Percentiles rank a stretch among this genome's conserved stretches.
Evolutionary conservation across 2,797 vertebrate species (phyloP).

Genomic region (Hippopotamyrus pictus): DNA sequence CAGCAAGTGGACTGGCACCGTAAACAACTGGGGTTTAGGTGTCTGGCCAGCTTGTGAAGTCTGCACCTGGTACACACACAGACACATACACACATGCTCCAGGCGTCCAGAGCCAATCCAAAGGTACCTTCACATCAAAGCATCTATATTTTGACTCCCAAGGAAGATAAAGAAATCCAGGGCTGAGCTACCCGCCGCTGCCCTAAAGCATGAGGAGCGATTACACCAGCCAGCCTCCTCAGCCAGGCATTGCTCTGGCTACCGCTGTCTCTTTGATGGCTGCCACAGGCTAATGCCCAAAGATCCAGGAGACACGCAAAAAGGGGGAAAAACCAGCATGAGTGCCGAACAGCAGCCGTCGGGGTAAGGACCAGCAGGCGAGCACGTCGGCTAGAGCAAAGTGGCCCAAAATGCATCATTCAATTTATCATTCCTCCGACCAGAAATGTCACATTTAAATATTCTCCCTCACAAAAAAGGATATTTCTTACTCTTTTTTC

Average conservation of each 20-base stretch:
- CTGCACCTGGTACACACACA: background rate
- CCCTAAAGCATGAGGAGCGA: conserved; percentile 36
- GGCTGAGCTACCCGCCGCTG: conserved; percentile 17
- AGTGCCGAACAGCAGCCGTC: background rate
- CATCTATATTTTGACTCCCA: background rate
- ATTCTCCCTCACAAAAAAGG: background rate
- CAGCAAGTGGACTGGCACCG: background rate
- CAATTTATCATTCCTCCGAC: background rate
- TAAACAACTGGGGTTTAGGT: background rate
- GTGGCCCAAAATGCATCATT: background rate
- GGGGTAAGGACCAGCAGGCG: background rate
- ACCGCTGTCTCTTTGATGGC: background rate
- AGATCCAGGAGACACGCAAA: background rate
- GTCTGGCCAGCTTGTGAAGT: background rate
- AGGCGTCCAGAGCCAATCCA: background rate
- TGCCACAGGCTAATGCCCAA: background rate
- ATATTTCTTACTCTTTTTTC: background rate
- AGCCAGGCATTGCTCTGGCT: background rate
- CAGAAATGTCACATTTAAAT: background rate
- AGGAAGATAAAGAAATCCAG: background rate
- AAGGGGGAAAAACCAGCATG: background rate
- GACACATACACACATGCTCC: background rate
- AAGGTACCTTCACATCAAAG: conserved; percentile 13
- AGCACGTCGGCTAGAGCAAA: background rate
- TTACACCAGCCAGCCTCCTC: background rate